Base-by-base conservation (phyloP, 2,797 vertebrate genomes). In the Sebastes taczanowskii region DNA sequence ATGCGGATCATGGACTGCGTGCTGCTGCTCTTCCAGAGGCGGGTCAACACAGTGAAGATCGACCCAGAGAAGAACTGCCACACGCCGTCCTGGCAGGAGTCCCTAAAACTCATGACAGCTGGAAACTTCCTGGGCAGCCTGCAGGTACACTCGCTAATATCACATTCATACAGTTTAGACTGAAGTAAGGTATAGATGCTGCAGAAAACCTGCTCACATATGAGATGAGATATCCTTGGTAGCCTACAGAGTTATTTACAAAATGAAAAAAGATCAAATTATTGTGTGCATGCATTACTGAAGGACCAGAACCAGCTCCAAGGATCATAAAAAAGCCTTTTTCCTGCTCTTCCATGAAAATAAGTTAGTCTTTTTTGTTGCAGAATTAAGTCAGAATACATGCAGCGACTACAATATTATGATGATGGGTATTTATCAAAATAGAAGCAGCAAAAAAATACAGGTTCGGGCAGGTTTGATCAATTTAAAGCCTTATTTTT, bases 1-100 rank as follows among this genome's bases (percentile, higher is more conserved):
- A 99, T 99, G 99, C 94, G 97, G 3, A 99, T 99, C 92, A 99
- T 99, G 99, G 99, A 99, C 80, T 99, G 98, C 0, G 98, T 99
- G 86, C 84, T 99, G 84, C 95, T 99, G 89, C 96, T 99, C 10
- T 98, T 99, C 91, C 97, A 98, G 77, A 95, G 97, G 61, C 96
- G 92, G 78, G 90, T 99, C 63, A 99, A 97, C 76, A 66, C 92
- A 0, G 97, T 98, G 69, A 98, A 97, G 89, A 74, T 95, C 0
- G 97, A 99, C 89, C 92, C 88, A 1, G 98, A 98, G 77, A 99
- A 95, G 89, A 92, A 93, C 91, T 98, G 97, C 83, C 69, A 85
- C 0, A 68, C 92, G 13, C 97, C 98, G 0, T 99, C 98, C 0
- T 99, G 98, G 98, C 98, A 99, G 84, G 98, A 99, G 77, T 99